Base-by-base conservation (phyloP, 2,797 vertebrate genomes). In the Coccyzus lansbergi region DNA sequence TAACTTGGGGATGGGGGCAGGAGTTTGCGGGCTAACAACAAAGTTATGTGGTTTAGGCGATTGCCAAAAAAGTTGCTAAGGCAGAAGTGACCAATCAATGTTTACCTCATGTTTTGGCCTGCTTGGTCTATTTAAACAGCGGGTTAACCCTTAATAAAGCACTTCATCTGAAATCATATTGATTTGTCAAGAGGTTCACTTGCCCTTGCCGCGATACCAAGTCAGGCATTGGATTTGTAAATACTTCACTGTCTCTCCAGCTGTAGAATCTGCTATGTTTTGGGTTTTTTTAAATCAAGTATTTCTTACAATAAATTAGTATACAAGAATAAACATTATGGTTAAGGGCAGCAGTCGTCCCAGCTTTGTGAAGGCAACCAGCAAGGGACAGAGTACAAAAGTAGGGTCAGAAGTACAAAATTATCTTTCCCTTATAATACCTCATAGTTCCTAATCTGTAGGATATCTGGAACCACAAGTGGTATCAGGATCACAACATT, bases 351-450 rank as follows among this genome's bases (percentile, higher is more conserved):
- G 58, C 81, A 78, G 22, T 42, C 31, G 42, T 53, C 3, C 0
- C 36, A 60, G 12, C 16, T 90, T 77, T 81, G 49, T 68, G 69
- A n/a, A 33, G 21, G 22, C 51, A 36, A 36, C 36, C 15, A 49
- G 33, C 11, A 63, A 63, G 5, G 16, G 15, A 48, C 8, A 70
- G 44, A 70, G 55, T 85, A 24, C 3, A 22, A 20, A n/a, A n/a
- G n/a, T n/a, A n/a, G n/a, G n/a, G n/a, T n/a, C 21, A 22, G 40
- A 85, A 34, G 3, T 21, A 31, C 12, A 63, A 70, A 70, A 28
- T 1, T 1, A 69, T 8, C 2, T 72, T 79, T 82, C 24, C 40
- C 20, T 46, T 20, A 42, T 4, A 56, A 10, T 38, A 0, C 34
- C 25, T 76, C 26, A 15, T 5, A 24, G 12, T 10, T 92, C 21